Conservation (phyloP, 2,113 vertebrate genomes). For the Butorides virescens region DNA sequence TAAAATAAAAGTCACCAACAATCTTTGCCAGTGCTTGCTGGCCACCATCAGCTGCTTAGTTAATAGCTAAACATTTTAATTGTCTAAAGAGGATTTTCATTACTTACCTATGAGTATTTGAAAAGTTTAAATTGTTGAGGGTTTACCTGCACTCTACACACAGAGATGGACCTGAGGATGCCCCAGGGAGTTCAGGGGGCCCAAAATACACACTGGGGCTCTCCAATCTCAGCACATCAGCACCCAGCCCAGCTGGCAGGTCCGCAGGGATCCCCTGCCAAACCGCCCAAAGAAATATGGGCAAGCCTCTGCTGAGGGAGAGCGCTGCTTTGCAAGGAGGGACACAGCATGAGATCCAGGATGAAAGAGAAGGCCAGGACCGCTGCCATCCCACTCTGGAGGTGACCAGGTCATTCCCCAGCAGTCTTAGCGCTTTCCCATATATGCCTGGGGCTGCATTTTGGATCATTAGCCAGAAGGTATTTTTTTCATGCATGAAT, state of each 20-base stretch:
- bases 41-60: background rate
- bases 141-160: background rate
- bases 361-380: background rate
- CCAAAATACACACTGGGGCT: background rate
- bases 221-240: background rate
- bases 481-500: background rate
- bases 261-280: background rate
- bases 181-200: background rate
- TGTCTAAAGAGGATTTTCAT: background rate
- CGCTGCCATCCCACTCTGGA: background rate
- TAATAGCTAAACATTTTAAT: background rate
- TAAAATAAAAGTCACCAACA: background rate
- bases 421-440: background rate
- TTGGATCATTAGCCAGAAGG: background rate
- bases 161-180: background rate
- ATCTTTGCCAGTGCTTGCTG: background rate
- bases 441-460: background rate
- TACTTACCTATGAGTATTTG: background rate
- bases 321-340: background rate
- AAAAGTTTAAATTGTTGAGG: background rate
- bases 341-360: background rate
- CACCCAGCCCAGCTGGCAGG: background rate
- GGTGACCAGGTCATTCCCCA: accelerated
- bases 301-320: background rate
- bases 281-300: background rate